Base-by-base conservation (phyloP, 2,888 invertebrate species). In the Cerastis rubricosa region DNA sequence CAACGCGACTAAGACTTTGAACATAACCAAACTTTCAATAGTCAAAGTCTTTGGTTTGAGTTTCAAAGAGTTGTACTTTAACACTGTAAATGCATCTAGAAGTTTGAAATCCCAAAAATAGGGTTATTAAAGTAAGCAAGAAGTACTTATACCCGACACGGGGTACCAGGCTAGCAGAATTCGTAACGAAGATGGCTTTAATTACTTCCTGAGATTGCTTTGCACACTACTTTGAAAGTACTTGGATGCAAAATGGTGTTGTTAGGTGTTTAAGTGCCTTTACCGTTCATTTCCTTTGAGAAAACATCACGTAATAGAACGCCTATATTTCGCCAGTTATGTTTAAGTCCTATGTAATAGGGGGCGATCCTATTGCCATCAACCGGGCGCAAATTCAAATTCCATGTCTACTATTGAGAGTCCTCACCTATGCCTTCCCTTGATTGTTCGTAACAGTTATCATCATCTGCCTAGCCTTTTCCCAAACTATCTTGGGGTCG, bases 151-250 rank as follows among this genome's bases (percentile, higher is more conserved):
- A 64, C 45, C n/a, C 35, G 54, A 57, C 70, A 70, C 71, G 49
- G 19, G 29, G n/a, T n/a, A 64, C 43, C n/a, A 43, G 43, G 49
- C 71, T 49, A 45, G 65, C 78, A 76, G 87, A 88, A 88, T 88
- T 81, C 80, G 57, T 76, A 85, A 83, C 74, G 78, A 85, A 74
- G 78, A 75, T 40, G 66, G 65, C 71, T 84, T 80, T 80, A 83
- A 85, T 83, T 85, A 85, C 69, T 47, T 63, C 47, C 63, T 61
- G 64, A 74, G 73, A 76, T 51, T 77, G 69, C 68, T 40, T 45
- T 59, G 68, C 67, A 71, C 8, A 35, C 51, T 63, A 63, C 49
- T 57, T 70, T 40, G 47, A 57, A 67, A 70, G 77, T 71, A 64
- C 35, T 66, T 63, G 19, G 9, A 29, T 22, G 51, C 14, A 40